phyloP scores from a whole-genome alignment of 2,888 invertebrate genomes.

The Patella ulyssiponensis region DNA sequence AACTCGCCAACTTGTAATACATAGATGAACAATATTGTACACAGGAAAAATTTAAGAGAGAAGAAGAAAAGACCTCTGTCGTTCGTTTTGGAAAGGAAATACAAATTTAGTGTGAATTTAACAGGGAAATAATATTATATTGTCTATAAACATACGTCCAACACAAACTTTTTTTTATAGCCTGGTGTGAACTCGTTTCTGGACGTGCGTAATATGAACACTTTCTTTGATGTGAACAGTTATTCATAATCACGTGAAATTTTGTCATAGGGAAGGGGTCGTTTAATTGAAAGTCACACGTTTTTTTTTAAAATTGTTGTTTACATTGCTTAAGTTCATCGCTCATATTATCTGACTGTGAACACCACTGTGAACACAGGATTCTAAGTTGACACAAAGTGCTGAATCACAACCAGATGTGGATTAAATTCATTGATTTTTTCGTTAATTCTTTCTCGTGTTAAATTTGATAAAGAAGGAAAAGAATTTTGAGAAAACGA shows the following conservation, averaged over 20 bases:
- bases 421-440: no score
- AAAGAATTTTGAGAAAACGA: no score
- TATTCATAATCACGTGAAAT: constrained; percentile 7
- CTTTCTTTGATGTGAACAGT: background rate
- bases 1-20: no score
- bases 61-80: background rate
- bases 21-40: no score
- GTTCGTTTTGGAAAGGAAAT: constrained; percentile 5
- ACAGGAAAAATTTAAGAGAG: no score
- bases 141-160: background rate
- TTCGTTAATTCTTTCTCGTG: no score
- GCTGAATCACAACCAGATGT: no score
- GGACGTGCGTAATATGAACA: constrained; percentile 7
- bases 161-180: background rate
- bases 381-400: no score
- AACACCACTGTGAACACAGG: background rate
- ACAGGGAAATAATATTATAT: constrained; percentile 7
- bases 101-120: background rate
- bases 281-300: constrained; percentile 1
- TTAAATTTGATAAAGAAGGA: no score
- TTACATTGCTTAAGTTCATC: constrained; percentile 9
- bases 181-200: constrained; percentile 2
- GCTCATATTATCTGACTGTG: background rate
- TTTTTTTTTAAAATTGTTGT: background rate
- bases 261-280: background rate